These are phyloP conservation scores for Onthophagus taurus DNA, from an alignment of 1,140 invertebrate species.

Conservation along the genomic window DNA sequence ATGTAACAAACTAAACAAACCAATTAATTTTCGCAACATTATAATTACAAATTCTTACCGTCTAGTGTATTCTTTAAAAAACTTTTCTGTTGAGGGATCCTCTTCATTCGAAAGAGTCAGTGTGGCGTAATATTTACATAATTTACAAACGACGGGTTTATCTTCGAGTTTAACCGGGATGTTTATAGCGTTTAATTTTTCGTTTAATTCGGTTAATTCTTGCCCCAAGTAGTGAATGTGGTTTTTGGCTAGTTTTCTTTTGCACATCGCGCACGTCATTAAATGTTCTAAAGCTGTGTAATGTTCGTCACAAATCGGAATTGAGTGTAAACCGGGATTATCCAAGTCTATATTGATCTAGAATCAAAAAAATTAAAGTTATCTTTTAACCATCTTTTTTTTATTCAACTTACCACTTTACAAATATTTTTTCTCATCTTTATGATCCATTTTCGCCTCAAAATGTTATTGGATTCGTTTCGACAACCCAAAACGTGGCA, in stretches of 20 bases:
- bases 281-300: conserved; percentile 56
- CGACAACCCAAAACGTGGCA: conserved; percentile 54
- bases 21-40: conserved; percentile 11
- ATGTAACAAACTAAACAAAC: conserved; percentile 51
- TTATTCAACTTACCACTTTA: conserved; percentile 48
- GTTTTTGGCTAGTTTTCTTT: conserved; percentile 59
- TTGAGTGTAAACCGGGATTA: conserved; percentile 47
- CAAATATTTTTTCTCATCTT: conserved; percentile 61
- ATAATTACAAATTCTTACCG: conserved; percentile 24
- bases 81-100: conserved; percentile 48
- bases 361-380: conserved; percentile 18
- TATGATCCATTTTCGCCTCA: conserved; percentile 67
- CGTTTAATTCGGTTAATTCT: conserved; percentile 58
- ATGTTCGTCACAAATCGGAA: conserved; percentile 53
- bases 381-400: not conserved
- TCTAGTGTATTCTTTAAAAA: conserved; percentile 57
- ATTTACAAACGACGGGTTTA: conserved; percentile 62
- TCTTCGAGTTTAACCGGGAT: conserved; percentile 54
- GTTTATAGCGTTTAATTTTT: conserved; percentile 49
- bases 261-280: conserved; percentile 65
- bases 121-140: conserved; percentile 66
- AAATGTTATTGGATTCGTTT: conserved; percentile 53
- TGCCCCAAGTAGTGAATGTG: conserved; percentile 52
- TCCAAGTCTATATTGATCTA: conserved; percentile 50
- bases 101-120: conserved; percentile 51